These are phyloP conservation scores for Platycercus adscitus DNA, from an alignment of 2,113 vertebrate genomes.

Conservation along the genomic window DNA sequence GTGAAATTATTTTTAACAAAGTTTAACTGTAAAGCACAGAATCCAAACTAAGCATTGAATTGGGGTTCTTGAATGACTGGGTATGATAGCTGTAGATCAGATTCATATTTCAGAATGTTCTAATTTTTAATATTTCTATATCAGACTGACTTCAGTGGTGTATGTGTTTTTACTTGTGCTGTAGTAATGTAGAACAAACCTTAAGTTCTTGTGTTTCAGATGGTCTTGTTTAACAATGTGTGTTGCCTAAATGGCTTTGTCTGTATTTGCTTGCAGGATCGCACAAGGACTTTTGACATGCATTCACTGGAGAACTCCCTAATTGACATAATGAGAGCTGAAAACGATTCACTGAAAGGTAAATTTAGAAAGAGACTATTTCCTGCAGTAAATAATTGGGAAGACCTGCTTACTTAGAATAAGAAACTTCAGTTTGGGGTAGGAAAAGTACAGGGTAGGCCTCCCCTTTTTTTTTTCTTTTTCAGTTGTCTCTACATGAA, in stretches of 20 bases:
- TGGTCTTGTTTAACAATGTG: background rate
- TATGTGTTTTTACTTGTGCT: background rate
- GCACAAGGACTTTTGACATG: conserved; percentile 97
- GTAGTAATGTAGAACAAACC: background rate
- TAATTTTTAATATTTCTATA: background rate
- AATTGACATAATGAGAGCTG: conserved; percentile 99
- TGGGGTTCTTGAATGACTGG: background rate
- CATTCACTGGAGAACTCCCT: conserved; percentile 98
- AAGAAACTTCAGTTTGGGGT: background rate
- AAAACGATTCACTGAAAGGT: conserved; percentile 99
- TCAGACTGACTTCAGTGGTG: background rate
- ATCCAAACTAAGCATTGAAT: background rate
- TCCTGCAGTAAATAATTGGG: conserved; percentile 43
- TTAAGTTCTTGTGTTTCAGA: background rate
- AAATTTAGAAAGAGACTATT: conserved; percentile 68
- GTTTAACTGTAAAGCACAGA: background rate
- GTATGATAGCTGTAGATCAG: background rate
- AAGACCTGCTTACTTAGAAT: background rate
- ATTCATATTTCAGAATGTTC: background rate
- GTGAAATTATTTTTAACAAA: background rate
- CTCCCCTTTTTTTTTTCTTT: background rate
- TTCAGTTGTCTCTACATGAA: background rate
- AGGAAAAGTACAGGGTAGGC: background rate
- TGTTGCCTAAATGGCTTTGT: conserved; percentile 57
- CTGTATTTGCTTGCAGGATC: conserved; percentile 87